Percentiles rank a stretch among this genome's conserved stretches.
phyloP scores from a whole-genome alignment of 92 coral and sea anemone species.

The Phenganax subtilis region DNA sequence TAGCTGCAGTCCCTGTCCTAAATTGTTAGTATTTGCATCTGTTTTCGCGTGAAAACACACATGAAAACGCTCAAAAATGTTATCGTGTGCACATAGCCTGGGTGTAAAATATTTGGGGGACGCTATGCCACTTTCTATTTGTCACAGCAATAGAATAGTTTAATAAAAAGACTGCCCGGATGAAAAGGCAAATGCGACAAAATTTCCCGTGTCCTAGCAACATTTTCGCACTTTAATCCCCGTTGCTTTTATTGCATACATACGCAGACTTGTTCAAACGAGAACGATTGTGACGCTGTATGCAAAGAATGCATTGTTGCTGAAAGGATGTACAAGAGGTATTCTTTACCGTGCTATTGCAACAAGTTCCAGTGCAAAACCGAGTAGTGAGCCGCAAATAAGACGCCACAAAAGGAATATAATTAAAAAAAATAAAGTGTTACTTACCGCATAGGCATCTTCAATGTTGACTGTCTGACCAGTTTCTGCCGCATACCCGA shows the following conservation, averaged over 20 bases:
- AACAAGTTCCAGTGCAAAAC: not conserved
- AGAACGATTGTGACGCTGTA: no score
- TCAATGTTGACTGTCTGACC: constrained; percentile 98
- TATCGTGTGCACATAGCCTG: no score
- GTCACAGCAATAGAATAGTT: no score
- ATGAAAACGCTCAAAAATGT: no score
- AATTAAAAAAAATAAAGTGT: constrained; percentile 22
- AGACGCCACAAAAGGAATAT: not conserved
- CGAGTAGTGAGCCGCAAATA: not conserved
- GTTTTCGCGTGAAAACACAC: not conserved
- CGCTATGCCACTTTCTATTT: not conserved
- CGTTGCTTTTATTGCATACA: not conserved
- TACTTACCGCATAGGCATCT: constrained; percentile 98
- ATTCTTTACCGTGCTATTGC: no score
- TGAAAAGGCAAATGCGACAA: constrained; percentile 4
- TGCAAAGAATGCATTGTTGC: no score
- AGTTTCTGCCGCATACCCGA: constrained; percentile 96
- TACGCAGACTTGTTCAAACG: no score
- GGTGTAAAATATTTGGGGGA: not conserved
- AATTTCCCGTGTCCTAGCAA: constrained; percentile 22
- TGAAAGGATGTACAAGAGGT: no score
- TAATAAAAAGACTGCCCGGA: not conserved
- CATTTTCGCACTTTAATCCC: not conserved
- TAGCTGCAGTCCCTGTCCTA: no score
- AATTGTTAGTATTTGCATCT: not conserved